Evolutionary conservation across 1,140 invertebrate species (phyloP).

Genomic region (Drosophila teissieri): DNA sequence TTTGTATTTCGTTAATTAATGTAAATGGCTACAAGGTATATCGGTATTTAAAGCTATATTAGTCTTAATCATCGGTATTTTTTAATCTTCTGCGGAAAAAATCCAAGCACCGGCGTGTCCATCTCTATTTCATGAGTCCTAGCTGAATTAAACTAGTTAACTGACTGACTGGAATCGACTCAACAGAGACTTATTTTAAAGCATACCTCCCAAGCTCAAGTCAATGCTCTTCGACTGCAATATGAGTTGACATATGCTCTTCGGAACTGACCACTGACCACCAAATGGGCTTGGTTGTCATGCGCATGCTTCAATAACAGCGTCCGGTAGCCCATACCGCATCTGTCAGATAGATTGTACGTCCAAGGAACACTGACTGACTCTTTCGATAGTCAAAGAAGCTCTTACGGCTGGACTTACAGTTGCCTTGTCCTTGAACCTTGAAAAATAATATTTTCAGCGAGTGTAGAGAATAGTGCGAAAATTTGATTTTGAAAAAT

Average conservation of each 20-base stretch:
- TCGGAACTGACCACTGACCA: conserved; percentile 15
- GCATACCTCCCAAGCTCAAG: neutral
- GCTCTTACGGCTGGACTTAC: neutral
- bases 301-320: conserved; percentile 11
- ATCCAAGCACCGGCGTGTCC: too few relatives aligned
- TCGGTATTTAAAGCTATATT: too few relatives aligned
- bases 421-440: conserved; percentile 2
- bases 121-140: too few relatives aligned
- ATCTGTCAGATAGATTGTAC: neutral
- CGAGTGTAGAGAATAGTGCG: too few relatives aligned
- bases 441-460: neutral
- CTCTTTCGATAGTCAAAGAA: neutral
- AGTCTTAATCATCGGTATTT: too few relatives aligned
- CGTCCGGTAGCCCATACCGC: neutral
- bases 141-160: too few relatives aligned
- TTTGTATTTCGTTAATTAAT: too few relatives aligned
- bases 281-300: neutral
- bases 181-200: neutral
- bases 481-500: too few relatives aligned
- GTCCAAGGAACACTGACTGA: neutral
- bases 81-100: too few relatives aligned
- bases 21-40: too few relatives aligned
- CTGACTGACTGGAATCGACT: neutral
- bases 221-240: conserved; percentile 2
- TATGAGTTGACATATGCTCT: conserved; percentile 9